A percentile compares a stretch with the other conserved stretches of the same genome.
These are phyloP conservation scores for Psittacus erithacus DNA, from an alignment of 2,113 vertebrate species.

Conservation along the genomic window DNA sequence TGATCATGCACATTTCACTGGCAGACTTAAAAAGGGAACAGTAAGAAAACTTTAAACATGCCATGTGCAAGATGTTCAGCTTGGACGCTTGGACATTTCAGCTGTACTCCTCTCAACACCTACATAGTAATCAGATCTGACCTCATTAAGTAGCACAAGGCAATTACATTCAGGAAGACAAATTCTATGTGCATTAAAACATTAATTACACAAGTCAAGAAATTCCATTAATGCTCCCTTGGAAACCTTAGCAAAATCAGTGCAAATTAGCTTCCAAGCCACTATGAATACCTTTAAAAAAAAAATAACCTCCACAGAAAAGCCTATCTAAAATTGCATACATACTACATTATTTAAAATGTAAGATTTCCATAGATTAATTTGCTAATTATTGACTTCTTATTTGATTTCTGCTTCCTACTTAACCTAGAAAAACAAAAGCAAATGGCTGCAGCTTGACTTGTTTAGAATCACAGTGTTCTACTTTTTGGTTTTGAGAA, in stretches of 20 bases:
- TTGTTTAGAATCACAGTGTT: neutral
- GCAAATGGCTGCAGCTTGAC: neutral
- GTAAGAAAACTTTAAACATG: neutral
- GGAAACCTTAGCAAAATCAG: neutral
- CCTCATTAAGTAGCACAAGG: neutral
- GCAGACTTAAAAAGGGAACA: neutral
- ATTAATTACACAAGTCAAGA: neutral
- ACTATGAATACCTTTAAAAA: neutral
- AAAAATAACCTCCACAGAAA: neutral
- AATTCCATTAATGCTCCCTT: neutral
- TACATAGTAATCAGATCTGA: neutral
- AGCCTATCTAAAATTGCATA: neutral
- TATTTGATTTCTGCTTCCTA: neutral
- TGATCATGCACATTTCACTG: neutral
- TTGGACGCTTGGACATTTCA: neutral
- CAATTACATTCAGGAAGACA: neutral
- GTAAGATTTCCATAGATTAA: neutral
- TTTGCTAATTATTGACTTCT: neutral
- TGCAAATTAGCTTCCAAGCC: neutral
- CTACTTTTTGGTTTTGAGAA: neutral
- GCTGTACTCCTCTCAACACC: neutral
- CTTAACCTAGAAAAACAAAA: neutral
- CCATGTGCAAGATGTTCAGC: neutral
- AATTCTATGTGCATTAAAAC: neutral
- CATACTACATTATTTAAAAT: neutral